Percentiles rank a stretch among this genome's conserved stretches.
These are phyloP conservation scores for Anarsia innoxiella DNA, from an alignment of 2,888 invertebrate genomes.

Conservation along the genomic window DNA sequence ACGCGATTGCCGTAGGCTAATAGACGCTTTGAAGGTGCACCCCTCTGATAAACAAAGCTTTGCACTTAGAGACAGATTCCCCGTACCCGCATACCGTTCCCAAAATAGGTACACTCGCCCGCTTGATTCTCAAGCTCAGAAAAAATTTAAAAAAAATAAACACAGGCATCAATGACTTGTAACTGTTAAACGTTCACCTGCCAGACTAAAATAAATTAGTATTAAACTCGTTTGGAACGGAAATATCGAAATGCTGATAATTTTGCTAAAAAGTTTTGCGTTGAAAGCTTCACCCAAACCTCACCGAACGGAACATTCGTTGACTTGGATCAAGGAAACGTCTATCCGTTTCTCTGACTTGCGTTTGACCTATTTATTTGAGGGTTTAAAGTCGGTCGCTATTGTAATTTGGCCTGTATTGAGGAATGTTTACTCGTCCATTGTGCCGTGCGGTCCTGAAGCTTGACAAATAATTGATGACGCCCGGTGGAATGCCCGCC, in stretches of 20 bases:
- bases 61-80: slow-evolving; percentile 51
- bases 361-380: slow-evolving; percentile 28
- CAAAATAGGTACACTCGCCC: slow-evolving; percentile 46
- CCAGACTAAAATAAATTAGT: slow-evolving; percentile 22
- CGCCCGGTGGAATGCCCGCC: slow-evolving; percentile 50
- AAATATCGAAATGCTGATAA: slow-evolving; percentile 6
- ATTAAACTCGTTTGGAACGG: not conserved
- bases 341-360: slow-evolving; percentile 10
- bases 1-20: slow-evolving; percentile 36
- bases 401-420: slow-evolving; percentile 27
- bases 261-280: slow-evolving; percentile 4
- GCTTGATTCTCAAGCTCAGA: slow-evolving; percentile 27
- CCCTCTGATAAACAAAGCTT: slow-evolving; percentile 59
- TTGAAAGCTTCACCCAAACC: slow-evolving; percentile 10
- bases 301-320: slow-evolving; percentile 18
- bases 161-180: slow-evolving; percentile 24
- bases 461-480: slow-evolving; percentile 60
- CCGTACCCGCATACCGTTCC: slow-evolving; percentile 45
- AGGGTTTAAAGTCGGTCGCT: slow-evolving; percentile 24
- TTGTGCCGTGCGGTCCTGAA: slow-evolving; percentile 27
- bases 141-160: slow-evolving; percentile 21
- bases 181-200: slow-evolving; percentile 25
- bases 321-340: slow-evolving; percentile 9
- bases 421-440: slow-evolving; percentile 20
- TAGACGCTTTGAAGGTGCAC: slow-evolving; percentile 42